These are phyloP conservation scores for Eidolon helvum DNA, from an alignment of 2,113 vertebrate species.

Conservation along the genomic window DNA sequence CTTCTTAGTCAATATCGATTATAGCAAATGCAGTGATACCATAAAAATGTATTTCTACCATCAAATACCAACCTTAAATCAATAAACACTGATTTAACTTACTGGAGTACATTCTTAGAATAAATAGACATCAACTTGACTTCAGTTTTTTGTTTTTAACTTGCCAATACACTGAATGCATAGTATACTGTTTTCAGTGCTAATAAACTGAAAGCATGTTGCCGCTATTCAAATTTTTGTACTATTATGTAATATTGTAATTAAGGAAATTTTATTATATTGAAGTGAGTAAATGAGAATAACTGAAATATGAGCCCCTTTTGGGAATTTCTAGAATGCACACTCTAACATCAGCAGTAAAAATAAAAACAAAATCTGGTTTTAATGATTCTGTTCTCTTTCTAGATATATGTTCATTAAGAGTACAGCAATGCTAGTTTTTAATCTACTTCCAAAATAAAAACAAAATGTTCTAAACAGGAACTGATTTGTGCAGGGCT, in stretches of 20 bases:
- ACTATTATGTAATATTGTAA: background rate
- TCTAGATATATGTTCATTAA: background rate
- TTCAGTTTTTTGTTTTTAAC: background rate
- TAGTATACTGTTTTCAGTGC: background rate
- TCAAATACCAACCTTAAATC: background rate
- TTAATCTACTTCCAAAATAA: background rate
- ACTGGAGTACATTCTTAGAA: background rate
- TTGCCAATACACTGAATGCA: background rate
- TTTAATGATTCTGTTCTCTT: constrained; percentile 9
- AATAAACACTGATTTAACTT: background rate
- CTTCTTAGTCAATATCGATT: background rate
- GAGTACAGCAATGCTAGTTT: background rate
- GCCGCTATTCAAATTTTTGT: background rate
- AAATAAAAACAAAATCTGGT: constrained; percentile 28
- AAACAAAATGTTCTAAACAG: constrained; percentile 4
- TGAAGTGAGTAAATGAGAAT: constrained; percentile 5
- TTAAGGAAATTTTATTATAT: constrained; percentile 11
- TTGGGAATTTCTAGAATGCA: constrained; percentile 6
- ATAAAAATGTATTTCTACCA: background rate
- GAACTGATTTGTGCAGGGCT: background rate
- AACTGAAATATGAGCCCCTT: background rate
- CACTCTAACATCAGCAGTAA: background rate
- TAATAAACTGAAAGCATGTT: background rate
- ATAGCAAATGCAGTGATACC: background rate
- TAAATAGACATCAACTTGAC: background rate